A percentile compares a stretch with the other conserved stretches of the same genome.
phyloP scores from a whole-genome alignment of 64 coral and sea anemone genomes.

The Pocillopora verrucosa region DNA sequence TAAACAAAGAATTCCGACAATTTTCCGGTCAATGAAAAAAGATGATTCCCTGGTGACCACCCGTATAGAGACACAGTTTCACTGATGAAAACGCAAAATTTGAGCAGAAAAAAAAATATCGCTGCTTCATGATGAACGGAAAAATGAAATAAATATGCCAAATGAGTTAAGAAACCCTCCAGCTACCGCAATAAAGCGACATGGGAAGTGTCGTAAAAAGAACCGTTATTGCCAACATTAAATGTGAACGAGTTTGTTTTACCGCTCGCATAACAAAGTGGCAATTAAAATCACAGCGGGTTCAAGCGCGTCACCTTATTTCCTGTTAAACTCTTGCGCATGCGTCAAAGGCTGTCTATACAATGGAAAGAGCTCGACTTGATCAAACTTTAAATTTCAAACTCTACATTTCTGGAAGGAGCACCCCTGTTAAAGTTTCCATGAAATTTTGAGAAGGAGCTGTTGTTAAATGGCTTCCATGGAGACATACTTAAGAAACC shows the following conservation, averaged over 20 bases:
- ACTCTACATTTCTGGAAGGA: too few relatives aligned
- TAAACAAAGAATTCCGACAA: too few relatives aligned
- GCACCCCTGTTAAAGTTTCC: too few relatives aligned
- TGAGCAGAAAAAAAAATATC: not conserved
- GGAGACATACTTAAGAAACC: too few relatives aligned
- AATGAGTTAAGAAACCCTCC: not conserved
- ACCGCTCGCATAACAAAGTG: constrained; percentile 5
- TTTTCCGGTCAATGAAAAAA: not conserved
- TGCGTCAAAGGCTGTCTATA: not conserved
- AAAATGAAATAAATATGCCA: not conserved
- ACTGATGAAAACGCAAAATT: too few relatives aligned
- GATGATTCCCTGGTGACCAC: not conserved
- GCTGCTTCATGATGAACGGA: not conserved
- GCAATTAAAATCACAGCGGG: not conserved
- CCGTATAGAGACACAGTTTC: not conserved
- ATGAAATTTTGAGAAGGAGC: too few relatives aligned
- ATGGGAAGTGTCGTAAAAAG: not conserved
- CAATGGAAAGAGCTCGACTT: too few relatives aligned
- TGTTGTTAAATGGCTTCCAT: too few relatives aligned
- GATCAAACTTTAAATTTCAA: too few relatives aligned
- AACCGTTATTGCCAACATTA: constrained; percentile 10
- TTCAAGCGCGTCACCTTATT: not conserved
- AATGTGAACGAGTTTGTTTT: not conserved
- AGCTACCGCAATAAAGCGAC: not conserved
- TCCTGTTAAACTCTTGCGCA: not conserved